A percentile compares a stretch with the other conserved stretches of the same genome.
Evolutionary conservation across 64 coral and sea anemone species (phyloP).

Genomic region (Stichodactyla mertensii): DNA sequence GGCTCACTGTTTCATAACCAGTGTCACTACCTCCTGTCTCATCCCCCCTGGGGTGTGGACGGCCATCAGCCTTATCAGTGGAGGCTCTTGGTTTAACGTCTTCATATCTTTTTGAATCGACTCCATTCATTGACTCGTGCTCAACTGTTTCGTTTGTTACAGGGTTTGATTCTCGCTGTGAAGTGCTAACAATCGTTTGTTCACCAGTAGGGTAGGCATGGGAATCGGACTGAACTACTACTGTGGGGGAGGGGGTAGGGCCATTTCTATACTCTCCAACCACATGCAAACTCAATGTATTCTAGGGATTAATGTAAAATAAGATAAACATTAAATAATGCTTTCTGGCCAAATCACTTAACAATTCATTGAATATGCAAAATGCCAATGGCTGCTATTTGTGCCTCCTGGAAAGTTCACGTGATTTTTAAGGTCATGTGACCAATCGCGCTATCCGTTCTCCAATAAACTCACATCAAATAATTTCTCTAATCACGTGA

Average conservation of each 20-base stretch:
- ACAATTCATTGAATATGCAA: background rate
- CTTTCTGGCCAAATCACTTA: background rate
- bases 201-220: background rate
- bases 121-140: background rate
- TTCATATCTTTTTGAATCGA: background rate
- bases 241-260: background rate
- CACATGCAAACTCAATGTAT: background rate
- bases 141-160: background rate
- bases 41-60: background rate
- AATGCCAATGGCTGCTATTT: too few relatives aligned
- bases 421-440: background rate
- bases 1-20: background rate
- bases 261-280: constrained; percentile 1
- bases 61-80: background rate
- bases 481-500: background rate
- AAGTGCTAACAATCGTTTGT: background rate
- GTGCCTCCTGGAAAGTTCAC: background rate
- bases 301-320: background rate
- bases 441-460: background rate
- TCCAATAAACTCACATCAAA: background rate
- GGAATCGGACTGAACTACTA: background rate
- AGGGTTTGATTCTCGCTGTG: background rate
- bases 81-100: background rate
- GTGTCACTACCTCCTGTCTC: background rate
- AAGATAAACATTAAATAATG: background rate